phyloP scores from a whole-genome alignment of 2,113 vertebrate species.

The Callionymus lyra region DNA sequence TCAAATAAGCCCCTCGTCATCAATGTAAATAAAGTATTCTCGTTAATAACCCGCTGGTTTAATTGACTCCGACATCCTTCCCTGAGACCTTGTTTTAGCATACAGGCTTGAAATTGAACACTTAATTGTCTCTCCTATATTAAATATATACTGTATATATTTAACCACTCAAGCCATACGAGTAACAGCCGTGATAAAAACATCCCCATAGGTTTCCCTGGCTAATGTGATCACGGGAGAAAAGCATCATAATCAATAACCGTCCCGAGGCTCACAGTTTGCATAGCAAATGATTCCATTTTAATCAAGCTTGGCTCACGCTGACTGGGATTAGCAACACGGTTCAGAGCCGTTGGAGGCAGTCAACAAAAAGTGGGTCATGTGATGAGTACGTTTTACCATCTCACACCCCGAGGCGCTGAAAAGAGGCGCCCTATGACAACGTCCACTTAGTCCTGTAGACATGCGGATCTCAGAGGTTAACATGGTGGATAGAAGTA shows the following conservation, averaged over 20 bases:
- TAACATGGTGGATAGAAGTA: slow-evolving; percentile 25
- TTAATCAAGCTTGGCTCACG: slow-evolving; percentile 11
- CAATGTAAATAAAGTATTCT: too few species aligned
- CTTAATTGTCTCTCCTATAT: too few species aligned
- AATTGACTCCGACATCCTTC: too few species aligned
- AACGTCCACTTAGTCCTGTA: slow-evolving; percentile 36
- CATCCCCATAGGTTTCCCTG: slow-evolving; percentile 8
- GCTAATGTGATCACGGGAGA: neutral
- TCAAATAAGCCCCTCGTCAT: too few species aligned
- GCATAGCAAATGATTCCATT: slow-evolving; percentile 13
- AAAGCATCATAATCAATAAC: slow-evolving; percentile 16
- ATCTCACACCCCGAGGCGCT: slow-evolving; percentile 15
- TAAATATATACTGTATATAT: too few species aligned
- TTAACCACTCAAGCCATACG: too few species aligned
- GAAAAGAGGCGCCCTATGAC: slow-evolving; percentile 10
- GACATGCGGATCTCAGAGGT: slow-evolving; percentile 19
- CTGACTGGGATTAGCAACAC: slow-evolving; percentile 11
- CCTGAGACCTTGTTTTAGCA: too few species aligned
- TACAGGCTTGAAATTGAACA: too few species aligned
- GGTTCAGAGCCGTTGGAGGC: too few species aligned
- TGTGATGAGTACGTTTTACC: slow-evolving; percentile 31
- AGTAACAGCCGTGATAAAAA: too few species aligned
- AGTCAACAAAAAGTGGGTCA: slow-evolving; percentile 42
- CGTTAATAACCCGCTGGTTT: too few species aligned
- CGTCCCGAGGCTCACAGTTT: slow-evolving; percentile 6